A percentile compares a stretch with the other conserved stretches of the same genome.
phyloP scores from a whole-genome alignment of 2,888 invertebrate genomes.

The Carcina quercana region DNA sequence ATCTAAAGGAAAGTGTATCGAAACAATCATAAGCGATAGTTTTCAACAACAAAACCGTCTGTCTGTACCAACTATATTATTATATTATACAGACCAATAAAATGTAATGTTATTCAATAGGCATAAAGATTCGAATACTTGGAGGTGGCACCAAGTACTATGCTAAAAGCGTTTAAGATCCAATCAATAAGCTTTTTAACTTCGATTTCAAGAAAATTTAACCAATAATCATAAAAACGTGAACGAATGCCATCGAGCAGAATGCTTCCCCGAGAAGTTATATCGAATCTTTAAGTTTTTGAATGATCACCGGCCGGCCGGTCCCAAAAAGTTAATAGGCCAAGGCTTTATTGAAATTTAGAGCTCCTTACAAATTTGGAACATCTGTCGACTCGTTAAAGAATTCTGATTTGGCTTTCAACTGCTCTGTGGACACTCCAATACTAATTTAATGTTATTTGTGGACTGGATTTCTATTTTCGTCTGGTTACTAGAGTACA shows the following conservation, averaged over 20 bases:
- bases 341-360: conserved; percentile 12
- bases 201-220: conserved; percentile 8
- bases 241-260: not conserved
- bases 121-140: conserved; percentile 1
- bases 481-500: no score
- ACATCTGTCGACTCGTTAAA: not conserved
- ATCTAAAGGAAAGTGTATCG: no score
- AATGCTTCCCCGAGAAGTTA: not conserved
- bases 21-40: no score
- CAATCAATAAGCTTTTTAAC: conserved; percentile 5
- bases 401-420: not conserved
- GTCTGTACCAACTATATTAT: no score
- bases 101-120: not conserved
- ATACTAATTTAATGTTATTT: no score
- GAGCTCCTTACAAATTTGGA: not conserved
- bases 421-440: not conserved
- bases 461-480: no score
- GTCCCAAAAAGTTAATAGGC: conserved; percentile 12
- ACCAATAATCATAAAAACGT: conserved; percentile 8
- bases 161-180: no score
- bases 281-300: conserved; percentile 10
- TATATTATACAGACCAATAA: no score
- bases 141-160: conserved; percentile 2
- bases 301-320: conserved; percentile 11
- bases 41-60: no score